Base-by-base conservation (phyloP, 2,888 invertebrate species). In the Digitonthophagus gazella region DNA sequence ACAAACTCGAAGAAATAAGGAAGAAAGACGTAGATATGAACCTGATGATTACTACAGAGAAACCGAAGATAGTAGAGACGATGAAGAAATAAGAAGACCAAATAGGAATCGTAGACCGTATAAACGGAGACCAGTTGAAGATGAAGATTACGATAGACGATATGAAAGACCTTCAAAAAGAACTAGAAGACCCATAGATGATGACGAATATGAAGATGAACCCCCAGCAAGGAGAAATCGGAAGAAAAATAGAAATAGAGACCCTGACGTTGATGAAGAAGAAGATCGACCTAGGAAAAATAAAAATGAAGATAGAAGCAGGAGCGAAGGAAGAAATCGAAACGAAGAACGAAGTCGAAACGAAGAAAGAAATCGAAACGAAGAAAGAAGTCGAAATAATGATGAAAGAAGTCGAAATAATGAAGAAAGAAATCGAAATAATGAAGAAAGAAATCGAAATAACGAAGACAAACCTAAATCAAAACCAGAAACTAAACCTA, bases 91-190 rank as follows among this genome's bases (percentile, higher is more conserved):
- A 11, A 66, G 67, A 69, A 69, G 72, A 58, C 77, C 78, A 0
- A 76, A 78, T 64, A 74, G 76, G 56, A 75, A 78, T 69, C 74
- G 78, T 67, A 71, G 75, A 19, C 71, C 68, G 64, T 71, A 69
- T 16, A 73, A 75, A 63, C 69, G 74, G 22, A 70, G 74, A 67
- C 74, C 73, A 5, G 58, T 54, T 3, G 74, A 74, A 15, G 72
- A 15, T 8, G 74, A 79, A 44, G 78, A 83, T 28, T 83, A 84
- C n/a, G 83, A 82, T 11, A 65, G 80, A 80, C 65, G 78, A 61
- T 82, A 82, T 11, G 79, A 80, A 67, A 80, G 79, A 56, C 80
- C 80, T 6, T 79, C 79, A 67, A 77, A 75, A 67, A 77, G 74
- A 67, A 81, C 78, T 28, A 77, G 79, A 3, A 79, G 80, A 71